These are phyloP conservation scores for Hetaerina titia DNA, from an alignment of 2,888 invertebrate species.

Conservation along the genomic window DNA sequence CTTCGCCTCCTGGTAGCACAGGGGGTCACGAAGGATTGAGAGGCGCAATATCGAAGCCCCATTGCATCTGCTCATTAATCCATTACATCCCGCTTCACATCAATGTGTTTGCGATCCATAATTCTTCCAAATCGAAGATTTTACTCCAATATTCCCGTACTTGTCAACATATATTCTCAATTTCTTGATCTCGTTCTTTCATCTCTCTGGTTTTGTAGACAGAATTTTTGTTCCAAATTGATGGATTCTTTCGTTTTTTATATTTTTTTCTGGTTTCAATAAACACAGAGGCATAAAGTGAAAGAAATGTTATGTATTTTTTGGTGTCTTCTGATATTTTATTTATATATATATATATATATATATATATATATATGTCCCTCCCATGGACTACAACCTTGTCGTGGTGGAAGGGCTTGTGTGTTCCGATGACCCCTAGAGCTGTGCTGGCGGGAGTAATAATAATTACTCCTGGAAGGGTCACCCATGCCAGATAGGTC, in stretches of 20 bases:
- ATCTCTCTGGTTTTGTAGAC: not conserved
- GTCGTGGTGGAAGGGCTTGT: too few relatives aligned
- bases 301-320: too few relatives aligned
- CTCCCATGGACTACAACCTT: too few relatives aligned
- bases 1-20: not conserved
- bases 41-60: not conserved
- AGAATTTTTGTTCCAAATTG: not conserved
- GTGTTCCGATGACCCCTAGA: too few relatives aligned
- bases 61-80: slow-evolving; percentile 9
- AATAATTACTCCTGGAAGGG: too few relatives aligned
- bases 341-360: too few relatives aligned
- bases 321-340: too few relatives aligned
- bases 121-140: not conserved
- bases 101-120: not conserved
- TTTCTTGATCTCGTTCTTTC: not conserved
- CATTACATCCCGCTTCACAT: not conserved
- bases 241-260: not conserved
- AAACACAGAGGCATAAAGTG: too few relatives aligned
- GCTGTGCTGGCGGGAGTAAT: too few relatives aligned
- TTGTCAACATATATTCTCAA: not conserved
- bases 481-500: too few relatives aligned
- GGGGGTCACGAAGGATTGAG: not conserved
- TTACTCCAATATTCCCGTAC: not conserved
- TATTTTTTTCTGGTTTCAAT: not conserved
- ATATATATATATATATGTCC: too few relatives aligned